phyloP scores from a whole-genome alignment of 2,888 invertebrate species.

The Andrena dorsata region DNA sequence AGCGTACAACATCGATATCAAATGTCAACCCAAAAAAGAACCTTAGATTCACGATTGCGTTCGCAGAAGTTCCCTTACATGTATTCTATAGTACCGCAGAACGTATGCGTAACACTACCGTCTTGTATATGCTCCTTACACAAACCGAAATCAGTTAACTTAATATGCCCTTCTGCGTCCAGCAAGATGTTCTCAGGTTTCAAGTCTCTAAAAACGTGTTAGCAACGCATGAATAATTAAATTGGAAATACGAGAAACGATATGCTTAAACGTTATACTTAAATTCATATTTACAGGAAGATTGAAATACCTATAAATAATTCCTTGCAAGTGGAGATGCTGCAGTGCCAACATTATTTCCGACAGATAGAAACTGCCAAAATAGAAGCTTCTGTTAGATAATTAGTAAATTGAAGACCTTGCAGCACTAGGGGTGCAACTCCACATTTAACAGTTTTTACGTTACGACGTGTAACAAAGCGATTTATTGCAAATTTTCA shows the following conservation, averaged over 20 bases:
- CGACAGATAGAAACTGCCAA: constrained; percentile 87
- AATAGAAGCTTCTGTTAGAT: constrained; percentile 44
- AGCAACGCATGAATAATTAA: not conserved
- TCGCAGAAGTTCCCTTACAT: constrained; percentile 89
- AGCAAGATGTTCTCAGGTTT: constrained; percentile 99
- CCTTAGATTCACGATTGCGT: not conserved
- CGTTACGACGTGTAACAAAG: no score
- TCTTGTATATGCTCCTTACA: constrained; percentile 87
- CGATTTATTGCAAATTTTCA: no score
- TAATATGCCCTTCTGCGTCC: constrained; percentile 96
- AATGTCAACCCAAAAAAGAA: not conserved
- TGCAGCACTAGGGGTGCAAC: no score
- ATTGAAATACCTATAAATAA: constrained; percentile 88
- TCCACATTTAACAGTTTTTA: no score
- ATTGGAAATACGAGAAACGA: not conserved
- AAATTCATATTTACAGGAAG: constrained; percentile 10
- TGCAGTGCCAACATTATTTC: constrained; percentile 91
- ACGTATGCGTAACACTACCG: constrained; percentile 97
- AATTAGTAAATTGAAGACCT: not conserved
- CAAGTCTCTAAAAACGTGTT: constrained; percentile 89
- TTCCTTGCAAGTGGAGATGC: constrained; percentile 89
- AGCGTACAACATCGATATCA: no score
- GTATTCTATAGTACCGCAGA: constrained; percentile 99
- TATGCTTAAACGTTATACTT: not conserved
- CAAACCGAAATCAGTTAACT: constrained; percentile 83